These are phyloP conservation scores for Sinopyrophorus schimmeli DNA, from an alignment of 2,888 invertebrate species.

Conservation along the genomic window DNA sequence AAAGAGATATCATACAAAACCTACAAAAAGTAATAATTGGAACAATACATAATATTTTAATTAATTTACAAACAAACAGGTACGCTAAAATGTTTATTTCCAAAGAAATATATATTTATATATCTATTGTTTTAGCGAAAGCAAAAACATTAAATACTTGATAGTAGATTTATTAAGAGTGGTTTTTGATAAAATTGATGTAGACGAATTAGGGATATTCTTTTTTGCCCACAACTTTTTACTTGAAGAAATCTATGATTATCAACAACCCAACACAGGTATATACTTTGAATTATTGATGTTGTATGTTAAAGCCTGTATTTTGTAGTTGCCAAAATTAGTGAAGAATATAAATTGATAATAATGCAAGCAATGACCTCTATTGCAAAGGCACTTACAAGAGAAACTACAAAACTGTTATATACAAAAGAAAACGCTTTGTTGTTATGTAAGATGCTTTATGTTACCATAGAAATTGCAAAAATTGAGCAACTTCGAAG, in stretches of 20 bases:
- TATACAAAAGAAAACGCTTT: constrained; percentile 62
- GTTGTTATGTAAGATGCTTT: constrained; percentile 67
- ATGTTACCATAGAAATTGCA: constrained; percentile 66
- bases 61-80: too few species aligned
- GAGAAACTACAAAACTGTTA: constrained; percentile 59
- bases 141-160: constrained; percentile 57
- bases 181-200: constrained; percentile 57
- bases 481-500: constrained; percentile 66
- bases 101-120: too few species aligned
- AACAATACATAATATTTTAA: too few species aligned
- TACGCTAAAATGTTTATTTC: too few species aligned
- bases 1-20: too few species aligned
- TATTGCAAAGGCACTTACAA: constrained; percentile 58
- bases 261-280: constrained; percentile 41
- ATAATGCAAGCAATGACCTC: constrained; percentile 60
- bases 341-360: constrained; percentile 67
- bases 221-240: constrained; percentile 61
- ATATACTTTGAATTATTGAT: not conserved
- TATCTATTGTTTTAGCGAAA: constrained; percentile 45
- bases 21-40: too few species aligned
- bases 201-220: constrained; percentile 59
- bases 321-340: constrained; percentile 59
- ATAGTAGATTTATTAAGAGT: constrained; percentile 58
- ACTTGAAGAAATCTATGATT: constrained; percentile 61
- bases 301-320: not conserved